Evolutionary conservation across 2,888 invertebrate species (phyloP), one percentile per base, ranked within the genome.

Genomic region (Punctoribates punctum): DNA sequence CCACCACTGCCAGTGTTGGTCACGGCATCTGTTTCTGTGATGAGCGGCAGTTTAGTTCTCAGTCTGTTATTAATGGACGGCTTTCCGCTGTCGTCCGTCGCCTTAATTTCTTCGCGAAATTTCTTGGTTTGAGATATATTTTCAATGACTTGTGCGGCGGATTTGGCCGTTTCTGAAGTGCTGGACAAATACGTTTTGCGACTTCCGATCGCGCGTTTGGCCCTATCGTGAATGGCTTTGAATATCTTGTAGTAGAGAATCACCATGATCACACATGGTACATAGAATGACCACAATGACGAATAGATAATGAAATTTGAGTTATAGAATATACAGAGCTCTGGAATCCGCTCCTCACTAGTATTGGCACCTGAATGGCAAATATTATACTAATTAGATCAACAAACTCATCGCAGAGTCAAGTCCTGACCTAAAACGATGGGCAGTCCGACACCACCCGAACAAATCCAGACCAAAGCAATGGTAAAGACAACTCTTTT

Each of bases 211-310:
- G 70, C 42, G 48, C 57, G 77, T 20, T 73, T 60, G 34, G 78
- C 76, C 38, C 78, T 77, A 57, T 77, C 54, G 29, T 73, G 48
- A 84, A 88, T 87, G 81, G 96, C 96, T 89, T 92, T 92, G 87
- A 99, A 98, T 86, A 99, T 98, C 86, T 90, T 92, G 87, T 93
- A 96, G 86, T 98, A 98, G 77, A 98, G 90, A 85, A 93, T 93
- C 85, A 98, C 93, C 96, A 99, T 98, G 84, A 97, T 93, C 83
- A 96, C 90, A 84, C 97, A 94, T 51, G 99, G 99, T 82, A 99
- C 96, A 86, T 96, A 99, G 88, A 99, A 99, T 82, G 98, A 98
- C 80, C 94, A 94, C 81, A 99, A 88, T 75, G 98, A 98, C 17
- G 97, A 98, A 86, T 94, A 96, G 83, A 99, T 92, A 83, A 98